Conservation (phyloP, 2,797 vertebrate species). For the Rhinogobio ventralis region DNA sequence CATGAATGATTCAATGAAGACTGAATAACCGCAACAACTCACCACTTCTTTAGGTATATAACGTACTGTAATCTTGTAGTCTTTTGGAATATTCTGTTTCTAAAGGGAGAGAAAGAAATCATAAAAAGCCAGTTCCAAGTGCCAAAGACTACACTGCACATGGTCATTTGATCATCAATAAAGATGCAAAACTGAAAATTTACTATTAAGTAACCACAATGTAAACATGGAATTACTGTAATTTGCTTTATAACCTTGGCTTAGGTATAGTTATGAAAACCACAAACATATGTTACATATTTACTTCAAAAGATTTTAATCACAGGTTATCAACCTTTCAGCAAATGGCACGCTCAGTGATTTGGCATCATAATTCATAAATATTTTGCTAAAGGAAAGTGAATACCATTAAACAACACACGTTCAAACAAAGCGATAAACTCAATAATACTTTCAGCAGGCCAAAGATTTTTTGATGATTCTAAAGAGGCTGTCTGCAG, state of each 20-base stretch:
- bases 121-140: slow-evolving; percentile 1
- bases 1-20: neutral
- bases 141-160: neutral
- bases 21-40: slow-evolving; percentile 56
- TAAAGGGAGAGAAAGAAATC: slow-evolving; percentile 63
- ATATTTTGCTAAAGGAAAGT: slow-evolving; percentile 15
- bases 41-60: slow-evolving; percentile 81
- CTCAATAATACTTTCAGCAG: slow-evolving; percentile 13
- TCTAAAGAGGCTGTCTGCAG: slow-evolving; percentile 21
- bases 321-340: neutral
- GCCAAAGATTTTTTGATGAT: neutral
- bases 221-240: slow-evolving; percentile 9
- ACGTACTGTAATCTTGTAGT: slow-evolving; percentile 80
- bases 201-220: slow-evolving; percentile 7
- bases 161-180: neutral
- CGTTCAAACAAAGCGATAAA: neutral
- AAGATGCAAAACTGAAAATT: neutral
- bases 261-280: neutral
- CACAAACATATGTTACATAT: slow-evolving; percentile 7
- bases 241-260: slow-evolving; percentile 10
- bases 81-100: slow-evolving; percentile 86
- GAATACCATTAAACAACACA: slow-evolving; percentile 17
- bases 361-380: slow-evolving; percentile 1
- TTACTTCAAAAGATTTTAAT: neutral
- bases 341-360: neutral